Evolutionary conservation across 30 jellyfish, hydroid and myxozoan species (phyloP), one percentile per base, ranked within the genome.

Genomic region (Pelagia noctiluca): DNA sequence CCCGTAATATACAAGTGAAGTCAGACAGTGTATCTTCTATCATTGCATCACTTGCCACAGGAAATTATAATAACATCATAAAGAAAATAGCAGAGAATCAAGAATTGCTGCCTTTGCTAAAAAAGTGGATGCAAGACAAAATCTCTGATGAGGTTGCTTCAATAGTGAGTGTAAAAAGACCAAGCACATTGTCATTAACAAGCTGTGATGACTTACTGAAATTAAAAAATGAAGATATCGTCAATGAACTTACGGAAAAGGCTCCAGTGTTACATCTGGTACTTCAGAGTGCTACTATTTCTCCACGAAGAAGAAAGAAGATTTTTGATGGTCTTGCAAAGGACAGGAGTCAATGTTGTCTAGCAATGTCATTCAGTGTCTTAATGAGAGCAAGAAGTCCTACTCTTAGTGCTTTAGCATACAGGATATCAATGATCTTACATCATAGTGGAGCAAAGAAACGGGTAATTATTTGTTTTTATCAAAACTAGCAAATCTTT

Each of bases 381-480:
- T 3, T 63, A 23, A 63, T 63, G 76, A 63, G 76, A 63, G 49
- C 49, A 23, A 63, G 76, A 63, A 63, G 76, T 23, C 76, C 76
- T 16, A 63, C 76, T 16, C 76, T 63, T 3, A 29, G 76, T 23
- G 76, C 76, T 3, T 63, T 63, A 23, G 36, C 76, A 8, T 63
- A 63, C 31, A 8, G 76, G 50, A 3, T 63, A 63, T 63, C 76
- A 3, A 63, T 63, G 48, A 33, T 63, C 2, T 63, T 63, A 23
- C 76, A 63, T 63, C 76, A 63, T 23, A 63, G 76, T 63, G 76
- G 76, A 63, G 76, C 76, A 3, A 63, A 63, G 48, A 63, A 63
- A 63, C 52, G 48, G 31, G 76, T 63, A 63, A 3, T 49, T 47
- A 47, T 47, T 47, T 47, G 19, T 47, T n/a, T n/a, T n/a, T n/a